phyloP scores from a whole-genome alignment of 2,797 vertebrate species.

The Sebastes nivosus region DNA sequence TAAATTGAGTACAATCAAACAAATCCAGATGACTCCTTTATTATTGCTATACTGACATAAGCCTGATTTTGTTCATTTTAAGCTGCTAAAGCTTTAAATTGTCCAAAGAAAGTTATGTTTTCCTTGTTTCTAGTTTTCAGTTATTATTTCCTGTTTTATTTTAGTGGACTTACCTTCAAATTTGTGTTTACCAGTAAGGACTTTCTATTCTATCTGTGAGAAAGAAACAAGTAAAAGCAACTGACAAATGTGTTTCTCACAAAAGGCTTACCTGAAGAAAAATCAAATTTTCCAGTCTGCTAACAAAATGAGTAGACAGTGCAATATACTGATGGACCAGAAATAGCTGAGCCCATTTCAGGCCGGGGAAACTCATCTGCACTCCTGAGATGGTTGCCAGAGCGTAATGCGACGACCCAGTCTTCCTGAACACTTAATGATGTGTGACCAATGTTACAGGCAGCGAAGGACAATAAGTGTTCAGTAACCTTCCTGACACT shows the following conservation, averaged over 20 bases:
- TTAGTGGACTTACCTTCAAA: background rate
- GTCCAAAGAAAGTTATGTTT: background rate
- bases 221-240: background rate
- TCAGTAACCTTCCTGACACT: background rate
- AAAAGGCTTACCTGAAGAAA: background rate
- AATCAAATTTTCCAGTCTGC: background rate
- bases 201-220: background rate
- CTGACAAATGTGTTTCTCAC: background rate
- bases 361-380: background rate
- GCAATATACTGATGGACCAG: background rate
- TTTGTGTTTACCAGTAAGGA: background rate
- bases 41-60: background rate
- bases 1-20: background rate
- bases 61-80: background rate
- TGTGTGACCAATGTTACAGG: conserved; percentile 18
- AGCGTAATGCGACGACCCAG: background rate
- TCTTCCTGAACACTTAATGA: conserved; percentile 34
- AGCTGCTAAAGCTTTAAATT: background rate
- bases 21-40: background rate
- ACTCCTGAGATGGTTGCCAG: background rate
- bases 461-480: conserved; percentile 16
- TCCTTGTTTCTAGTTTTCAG: background rate
- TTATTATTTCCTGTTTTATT: background rate
- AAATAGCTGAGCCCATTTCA: conserved; percentile 17
- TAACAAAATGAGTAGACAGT: background rate